These are phyloP conservation scores for Myiothlypis coronata DNA, from an alignment of 2,797 vertebrate genomes.

Conservation along the genomic window DNA sequence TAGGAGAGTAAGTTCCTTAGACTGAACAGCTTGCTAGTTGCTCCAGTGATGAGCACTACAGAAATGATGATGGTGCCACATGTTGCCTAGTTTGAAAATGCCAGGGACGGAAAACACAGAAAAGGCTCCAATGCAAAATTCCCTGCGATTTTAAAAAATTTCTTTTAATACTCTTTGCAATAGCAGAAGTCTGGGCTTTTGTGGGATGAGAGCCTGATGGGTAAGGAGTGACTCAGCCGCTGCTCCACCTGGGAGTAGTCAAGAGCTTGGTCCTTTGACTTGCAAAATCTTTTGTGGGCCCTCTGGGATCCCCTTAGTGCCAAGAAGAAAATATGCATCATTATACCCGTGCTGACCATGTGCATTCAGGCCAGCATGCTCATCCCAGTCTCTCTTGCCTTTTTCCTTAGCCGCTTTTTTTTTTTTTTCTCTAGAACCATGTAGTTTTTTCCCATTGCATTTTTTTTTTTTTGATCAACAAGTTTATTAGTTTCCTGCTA, in stretches of 20 bases:
- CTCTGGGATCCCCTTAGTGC: not conserved
- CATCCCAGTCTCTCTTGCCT: not conserved
- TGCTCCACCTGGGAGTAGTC: not conserved
- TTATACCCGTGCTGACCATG: not conserved
- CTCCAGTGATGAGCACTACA: not conserved
- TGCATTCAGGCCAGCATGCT: not conserved
- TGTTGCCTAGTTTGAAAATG: not conserved
- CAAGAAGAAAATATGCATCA: not conserved
- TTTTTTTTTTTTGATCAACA: not conserved
- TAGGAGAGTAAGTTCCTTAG: not conserved
- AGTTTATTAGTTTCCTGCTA: not conserved
- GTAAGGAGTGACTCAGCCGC: not conserved
- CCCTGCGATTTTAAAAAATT: not conserved
- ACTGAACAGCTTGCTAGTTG: not conserved
- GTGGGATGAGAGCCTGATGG: not conserved
- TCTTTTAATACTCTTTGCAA: not conserved
- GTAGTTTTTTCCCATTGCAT: not conserved
- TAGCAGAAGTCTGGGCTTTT: not conserved
- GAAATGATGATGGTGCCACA: rapidly evolving
- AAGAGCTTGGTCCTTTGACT: not conserved
- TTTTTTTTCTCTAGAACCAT: not conserved
- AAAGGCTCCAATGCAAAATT: not conserved
- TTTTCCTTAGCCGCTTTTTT: not conserved
- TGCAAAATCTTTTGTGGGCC: not conserved
- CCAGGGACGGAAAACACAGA: not conserved